A percentile compares a stretch with the other conserved stretches of the same genome.
Evolutionary conservation across 2,113 vertebrate genomes (phyloP).

Genomic region (Mesitornis unicolor): DNA sequence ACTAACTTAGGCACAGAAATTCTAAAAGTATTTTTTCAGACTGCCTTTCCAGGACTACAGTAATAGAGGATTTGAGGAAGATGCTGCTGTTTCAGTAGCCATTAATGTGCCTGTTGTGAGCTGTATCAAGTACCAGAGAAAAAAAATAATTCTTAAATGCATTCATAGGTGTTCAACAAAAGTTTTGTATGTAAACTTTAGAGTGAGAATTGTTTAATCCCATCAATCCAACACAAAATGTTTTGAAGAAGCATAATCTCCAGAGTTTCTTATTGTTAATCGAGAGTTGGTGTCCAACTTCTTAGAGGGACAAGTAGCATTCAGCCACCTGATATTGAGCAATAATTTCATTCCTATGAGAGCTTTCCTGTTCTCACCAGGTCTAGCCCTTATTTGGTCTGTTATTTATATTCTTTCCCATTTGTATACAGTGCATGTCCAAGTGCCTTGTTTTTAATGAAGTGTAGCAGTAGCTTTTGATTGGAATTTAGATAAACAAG

Average conservation of each 20-base stretch:
- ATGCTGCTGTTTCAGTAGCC: background rate
- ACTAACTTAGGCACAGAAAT: background rate
- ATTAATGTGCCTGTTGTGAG: background rate
- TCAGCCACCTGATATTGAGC: no score
- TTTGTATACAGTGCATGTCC: background rate
- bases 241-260: background rate
- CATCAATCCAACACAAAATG: background rate
- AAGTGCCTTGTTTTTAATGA: conserved; percentile 49
- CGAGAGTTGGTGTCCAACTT: no score
- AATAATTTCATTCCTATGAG: background rate
- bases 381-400: background rate
- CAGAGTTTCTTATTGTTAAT: background rate
- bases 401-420: background rate
- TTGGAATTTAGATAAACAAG: background rate
- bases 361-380: background rate
- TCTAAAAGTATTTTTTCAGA: background rate
- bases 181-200: background rate
- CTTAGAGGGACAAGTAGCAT: no score
- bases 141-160: background rate
- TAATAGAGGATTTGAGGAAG: background rate
- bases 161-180: background rate
- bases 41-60: background rate
- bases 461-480: conserved; percentile 21
- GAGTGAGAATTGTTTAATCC: background rate
- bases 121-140: background rate